These are phyloP conservation scores for Phoeniculus purpureus DNA, from an alignment of 2,797 vertebrate genomes.

Conservation along the genomic window DNA sequence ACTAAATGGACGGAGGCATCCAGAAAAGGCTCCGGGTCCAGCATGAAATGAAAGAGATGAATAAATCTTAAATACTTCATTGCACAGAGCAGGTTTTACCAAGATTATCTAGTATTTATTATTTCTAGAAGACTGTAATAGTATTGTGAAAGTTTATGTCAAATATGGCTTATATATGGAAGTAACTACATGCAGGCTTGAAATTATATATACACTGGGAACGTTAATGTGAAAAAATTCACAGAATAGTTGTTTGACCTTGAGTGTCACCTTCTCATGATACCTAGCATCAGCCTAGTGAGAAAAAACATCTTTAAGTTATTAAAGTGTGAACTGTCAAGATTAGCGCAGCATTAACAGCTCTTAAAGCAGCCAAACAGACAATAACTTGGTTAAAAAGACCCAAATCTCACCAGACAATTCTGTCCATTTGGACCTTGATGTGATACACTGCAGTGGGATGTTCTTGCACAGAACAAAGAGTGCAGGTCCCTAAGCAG, in stretches of 20 bases:
- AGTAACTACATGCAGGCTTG: background rate
- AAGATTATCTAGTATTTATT: background rate
- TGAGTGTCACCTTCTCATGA: background rate
- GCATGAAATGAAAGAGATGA: background rate
- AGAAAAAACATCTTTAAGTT: background rate
- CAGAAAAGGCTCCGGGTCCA: background rate
- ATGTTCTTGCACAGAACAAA: background rate
- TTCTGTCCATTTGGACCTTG: background rate
- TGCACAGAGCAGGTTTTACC: background rate
- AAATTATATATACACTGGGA: background rate
- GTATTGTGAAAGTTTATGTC: background rate
- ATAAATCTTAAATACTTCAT: background rate
- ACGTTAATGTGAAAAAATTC: background rate
- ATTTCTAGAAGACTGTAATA: background rate
- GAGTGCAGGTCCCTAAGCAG: background rate
- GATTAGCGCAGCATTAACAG: background rate
- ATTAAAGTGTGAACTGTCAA: background rate
- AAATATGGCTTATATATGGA: background rate
- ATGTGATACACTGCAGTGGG: fast-evolving
- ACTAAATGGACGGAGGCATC: background rate
- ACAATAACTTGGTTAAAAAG: background rate
- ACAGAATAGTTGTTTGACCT: background rate
- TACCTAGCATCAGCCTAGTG: background rate
- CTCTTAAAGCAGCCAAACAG: background rate
- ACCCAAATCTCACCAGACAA: background rate